Conservation (phyloP, 1,140 invertebrate species). For the Megathymus violae region DNA sequence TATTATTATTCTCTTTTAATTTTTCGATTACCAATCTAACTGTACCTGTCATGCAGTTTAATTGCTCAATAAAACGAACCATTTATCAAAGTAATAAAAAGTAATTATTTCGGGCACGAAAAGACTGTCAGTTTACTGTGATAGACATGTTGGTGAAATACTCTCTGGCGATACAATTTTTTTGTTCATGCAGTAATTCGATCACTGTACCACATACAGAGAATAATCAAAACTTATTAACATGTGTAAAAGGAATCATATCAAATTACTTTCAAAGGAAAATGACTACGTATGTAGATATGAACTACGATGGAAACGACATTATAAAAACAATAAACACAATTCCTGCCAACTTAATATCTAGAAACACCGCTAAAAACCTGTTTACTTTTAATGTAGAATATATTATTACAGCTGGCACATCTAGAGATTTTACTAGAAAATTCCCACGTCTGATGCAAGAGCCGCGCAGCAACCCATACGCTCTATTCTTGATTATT, state of each 20-base stretch:
- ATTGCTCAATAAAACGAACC: too few relatives aligned
- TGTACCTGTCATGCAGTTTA: too few relatives aligned
- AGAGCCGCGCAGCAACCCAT: slow-evolving; percentile 46
- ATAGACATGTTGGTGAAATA: slow-evolving; percentile 1
- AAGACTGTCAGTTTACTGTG: not conserved
- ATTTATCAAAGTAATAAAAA: too few relatives aligned
- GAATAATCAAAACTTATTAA: not conserved
- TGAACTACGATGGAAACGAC: slow-evolving; percentile 8
- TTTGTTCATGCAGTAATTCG: not conserved
- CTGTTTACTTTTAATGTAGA: not conserved
- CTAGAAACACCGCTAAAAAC: not conserved
- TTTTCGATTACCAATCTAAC: too few relatives aligned
- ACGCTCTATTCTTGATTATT: slow-evolving; percentile 42
- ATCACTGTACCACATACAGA: not conserved
- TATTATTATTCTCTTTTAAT: too few relatives aligned
- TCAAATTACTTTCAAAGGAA: not conserved
- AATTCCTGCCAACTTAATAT: not conserved
- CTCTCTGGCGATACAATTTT: not conserved
- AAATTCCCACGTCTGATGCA: slow-evolving; percentile 26
- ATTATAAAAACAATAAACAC: slow-evolving; percentile 3
- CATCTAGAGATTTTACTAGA: slow-evolving; percentile 15
- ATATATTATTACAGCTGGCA: slow-evolving; percentile 39
- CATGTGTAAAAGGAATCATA: slow-evolving; percentile 4
- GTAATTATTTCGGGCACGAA: too few relatives aligned
- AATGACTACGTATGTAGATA: slow-evolving; percentile 6